These are phyloP conservation scores for Hydropsyche tenuis DNA, from an alignment of 1,140 invertebrate genomes.

Conservation along the genomic window DNA sequence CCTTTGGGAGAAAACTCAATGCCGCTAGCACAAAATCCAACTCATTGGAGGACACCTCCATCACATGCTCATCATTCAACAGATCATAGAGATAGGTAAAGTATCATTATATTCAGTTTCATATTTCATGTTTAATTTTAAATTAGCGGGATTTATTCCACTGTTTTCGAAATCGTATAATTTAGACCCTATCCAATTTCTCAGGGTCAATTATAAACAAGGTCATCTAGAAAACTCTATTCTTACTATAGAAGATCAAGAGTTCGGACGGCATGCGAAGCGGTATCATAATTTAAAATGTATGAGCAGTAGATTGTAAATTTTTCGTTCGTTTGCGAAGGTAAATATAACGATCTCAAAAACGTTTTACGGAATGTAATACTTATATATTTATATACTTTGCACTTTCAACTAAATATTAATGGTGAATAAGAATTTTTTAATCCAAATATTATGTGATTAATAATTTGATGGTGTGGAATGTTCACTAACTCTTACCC, in stretches of 20 bases:
- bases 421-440: too few relatives aligned
- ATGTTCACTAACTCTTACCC: too few relatives aligned
- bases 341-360: too few relatives aligned
- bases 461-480: too few relatives aligned
- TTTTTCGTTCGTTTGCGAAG: neutral
- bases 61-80: constrained; percentile 50
- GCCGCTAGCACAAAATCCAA: constrained; percentile 53
- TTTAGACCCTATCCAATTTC: constrained; percentile 13
- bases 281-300: constrained; percentile 22
- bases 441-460: too few relatives aligned
- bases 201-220: neutral
- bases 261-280: constrained; percentile 2
- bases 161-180: neutral
- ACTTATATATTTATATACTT: neutral
- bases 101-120: neutral
- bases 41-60: constrained; percentile 57
- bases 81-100: constrained; percentile 44
- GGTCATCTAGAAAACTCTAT: constrained; percentile 20
- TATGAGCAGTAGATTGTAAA: constrained; percentile 19
- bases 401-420: neutral
- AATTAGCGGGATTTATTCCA: too few relatives aligned
- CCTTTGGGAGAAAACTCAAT: constrained; percentile 54
- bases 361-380: neutral
- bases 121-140: neutral
- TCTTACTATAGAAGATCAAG: constrained; percentile 16